phyloP scores from a whole-genome alignment of 2,888 invertebrate species.

The Tuberolachnus salignus region DNA sequence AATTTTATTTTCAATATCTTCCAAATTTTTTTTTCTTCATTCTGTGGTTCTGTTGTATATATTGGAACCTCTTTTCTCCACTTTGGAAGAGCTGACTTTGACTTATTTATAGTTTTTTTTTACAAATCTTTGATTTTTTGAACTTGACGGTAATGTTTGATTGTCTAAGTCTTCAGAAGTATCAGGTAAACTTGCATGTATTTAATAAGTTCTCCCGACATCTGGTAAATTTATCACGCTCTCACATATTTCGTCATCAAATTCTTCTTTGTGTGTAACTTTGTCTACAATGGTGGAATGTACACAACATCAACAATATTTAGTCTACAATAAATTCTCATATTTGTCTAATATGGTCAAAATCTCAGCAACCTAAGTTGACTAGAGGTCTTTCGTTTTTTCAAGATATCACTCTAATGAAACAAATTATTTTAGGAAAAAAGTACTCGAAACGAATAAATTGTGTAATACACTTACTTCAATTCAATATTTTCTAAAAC shows the following conservation, averaged over 20 bases:
- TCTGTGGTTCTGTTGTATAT: conserved; percentile 25
- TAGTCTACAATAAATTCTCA: conserved; percentile 28
- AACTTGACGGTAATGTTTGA: conserved; percentile 9
- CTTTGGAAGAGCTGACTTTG: conserved; percentile 27
- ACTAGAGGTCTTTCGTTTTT: too few species aligned
- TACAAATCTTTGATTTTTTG: conserved; percentile 4
- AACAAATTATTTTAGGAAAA: conserved; percentile 16
- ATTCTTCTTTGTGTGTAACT: conserved; percentile 23
- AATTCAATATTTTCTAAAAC: conserved; percentile 24
- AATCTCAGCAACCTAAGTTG: conserved; percentile 27
- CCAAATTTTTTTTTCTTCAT: conserved; percentile 26
- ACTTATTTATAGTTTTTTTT: conserved; percentile 39
- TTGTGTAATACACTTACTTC: conserved; percentile 17
- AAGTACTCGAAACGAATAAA: background rate
- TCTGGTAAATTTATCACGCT: conserved; percentile 19
- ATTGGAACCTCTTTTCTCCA: conserved; percentile 3
- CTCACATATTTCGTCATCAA: conserved; percentile 19
- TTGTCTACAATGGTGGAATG: conserved; percentile 29
- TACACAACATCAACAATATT: conserved; percentile 19
- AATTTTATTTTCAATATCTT: conserved; percentile 31
- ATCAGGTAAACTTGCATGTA: conserved; percentile 31
- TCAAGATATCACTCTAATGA: conserved; percentile 30
- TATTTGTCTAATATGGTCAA: conserved; percentile 18
- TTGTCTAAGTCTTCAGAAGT: conserved; percentile 15
- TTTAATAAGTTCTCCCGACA: conserved; percentile 23